These are phyloP conservation scores for Tiphia femorata DNA, from an alignment of 2,888 invertebrate species.

Conservation along the genomic window DNA sequence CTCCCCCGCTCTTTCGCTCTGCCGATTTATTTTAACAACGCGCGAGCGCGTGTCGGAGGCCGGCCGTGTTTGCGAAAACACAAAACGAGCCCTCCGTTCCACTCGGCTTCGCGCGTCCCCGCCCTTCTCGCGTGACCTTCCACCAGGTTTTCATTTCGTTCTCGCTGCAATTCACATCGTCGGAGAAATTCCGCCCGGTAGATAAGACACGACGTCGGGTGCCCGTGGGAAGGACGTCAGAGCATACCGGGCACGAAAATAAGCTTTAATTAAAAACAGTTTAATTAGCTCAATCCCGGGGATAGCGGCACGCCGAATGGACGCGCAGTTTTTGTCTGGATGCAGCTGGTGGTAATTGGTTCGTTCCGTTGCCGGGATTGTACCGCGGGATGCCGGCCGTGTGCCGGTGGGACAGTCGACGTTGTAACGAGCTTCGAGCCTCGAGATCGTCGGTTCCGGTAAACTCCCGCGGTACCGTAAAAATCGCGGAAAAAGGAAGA, in stretches of 20 bases:
- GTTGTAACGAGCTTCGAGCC: not conserved
- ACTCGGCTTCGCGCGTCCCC: too few relatives aligned
- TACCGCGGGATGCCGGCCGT: not conserved
- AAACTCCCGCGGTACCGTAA: conserved; percentile 7
- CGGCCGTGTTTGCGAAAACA: too few relatives aligned
- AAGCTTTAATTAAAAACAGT: conserved; percentile 34
- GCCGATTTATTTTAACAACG: too few relatives aligned
- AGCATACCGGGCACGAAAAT: conserved; percentile 6
- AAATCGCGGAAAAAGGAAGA: not conserved
- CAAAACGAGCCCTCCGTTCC: too few relatives aligned
- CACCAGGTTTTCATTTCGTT: not conserved
- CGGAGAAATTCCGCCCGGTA: not conserved
- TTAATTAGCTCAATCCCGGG: conserved; percentile 39
- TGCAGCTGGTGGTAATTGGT: conserved; percentile 30
- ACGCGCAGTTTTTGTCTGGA: conserved; percentile 17
- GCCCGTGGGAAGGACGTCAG: not conserved
- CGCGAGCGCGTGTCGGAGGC: too few relatives aligned
- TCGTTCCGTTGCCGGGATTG: too few relatives aligned
- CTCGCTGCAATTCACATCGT: not conserved
- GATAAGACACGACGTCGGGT: conserved; percentile 5
- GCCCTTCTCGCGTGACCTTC: too few relatives aligned
- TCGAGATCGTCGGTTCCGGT: not conserved
- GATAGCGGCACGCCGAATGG: conserved; percentile 4
- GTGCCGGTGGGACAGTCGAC: not conserved
- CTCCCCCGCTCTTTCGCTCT: too few relatives aligned